Percentiles rank a stretch among this genome's conserved stretches.
phyloP scores from a whole-genome alignment of 2,888 invertebrate genomes.

The Rotaria macrura region DNA sequence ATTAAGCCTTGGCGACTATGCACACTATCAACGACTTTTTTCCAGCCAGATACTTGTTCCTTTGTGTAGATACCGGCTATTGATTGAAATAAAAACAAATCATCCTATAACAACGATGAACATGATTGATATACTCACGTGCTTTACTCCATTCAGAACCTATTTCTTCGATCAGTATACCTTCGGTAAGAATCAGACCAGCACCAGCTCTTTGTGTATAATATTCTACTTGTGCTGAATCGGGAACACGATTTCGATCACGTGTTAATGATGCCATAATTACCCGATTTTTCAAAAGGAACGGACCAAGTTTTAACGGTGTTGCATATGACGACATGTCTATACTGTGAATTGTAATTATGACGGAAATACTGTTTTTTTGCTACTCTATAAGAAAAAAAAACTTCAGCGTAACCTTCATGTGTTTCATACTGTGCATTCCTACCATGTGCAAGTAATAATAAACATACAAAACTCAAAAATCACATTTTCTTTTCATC shows the following conservation, averaged over 20 bases:
- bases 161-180: neutral
- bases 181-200: neutral
- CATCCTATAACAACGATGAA: neutral
- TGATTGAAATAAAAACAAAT: neutral
- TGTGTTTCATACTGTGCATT: neutral
- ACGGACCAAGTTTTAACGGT: too few species aligned
- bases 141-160: neutral
- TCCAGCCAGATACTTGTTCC: neutral
- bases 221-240: neutral
- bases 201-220: neutral
- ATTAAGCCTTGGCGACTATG: neutral
- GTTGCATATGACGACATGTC: neutral
- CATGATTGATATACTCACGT: neutral
- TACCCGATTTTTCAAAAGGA: neutral
- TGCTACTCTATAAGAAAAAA: neutral
- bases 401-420: neutral
- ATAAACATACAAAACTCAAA: too few species aligned
- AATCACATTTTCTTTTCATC: too few species aligned
- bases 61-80: neutral
- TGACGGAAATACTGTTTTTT: neutral
- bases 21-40: neutral
- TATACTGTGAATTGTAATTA: neutral
- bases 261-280: slow-evolving; percentile 3
- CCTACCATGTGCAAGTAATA: too few species aligned
- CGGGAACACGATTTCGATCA: neutral